These are phyloP conservation scores for Scaptomyza polygonia DNA, from an alignment of 2,888 invertebrate genomes.

Conservation along the genomic window DNA sequence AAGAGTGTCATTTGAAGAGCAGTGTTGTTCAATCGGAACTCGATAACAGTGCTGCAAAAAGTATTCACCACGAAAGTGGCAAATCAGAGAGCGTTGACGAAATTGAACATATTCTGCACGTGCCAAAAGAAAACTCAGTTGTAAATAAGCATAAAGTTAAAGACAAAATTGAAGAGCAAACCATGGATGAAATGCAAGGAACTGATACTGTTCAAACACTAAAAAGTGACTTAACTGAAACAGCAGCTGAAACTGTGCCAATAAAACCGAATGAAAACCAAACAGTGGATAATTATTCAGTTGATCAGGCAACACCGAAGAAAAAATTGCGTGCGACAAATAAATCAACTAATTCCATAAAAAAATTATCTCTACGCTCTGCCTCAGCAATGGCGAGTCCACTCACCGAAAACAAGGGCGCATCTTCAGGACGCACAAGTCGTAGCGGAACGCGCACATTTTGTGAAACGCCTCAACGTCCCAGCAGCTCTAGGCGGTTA, in stretches of 20 bases:
- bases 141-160: not conserved
- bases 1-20: not conserved
- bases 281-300: not conserved
- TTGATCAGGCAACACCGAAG: not conserved
- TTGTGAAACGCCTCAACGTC: constrained; percentile 1
- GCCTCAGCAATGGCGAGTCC: constrained; percentile 1
- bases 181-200: not conserved
- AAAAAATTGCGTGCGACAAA: not conserved
- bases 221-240: not conserved
- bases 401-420: not conserved
- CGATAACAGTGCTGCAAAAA: not conserved
- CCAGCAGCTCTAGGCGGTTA: constrained; percentile 28
- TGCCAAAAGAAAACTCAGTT: not conserved
- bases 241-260: not conserved
- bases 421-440: constrained; percentile 14
- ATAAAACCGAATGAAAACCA: not conserved
- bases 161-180: not conserved
- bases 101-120: not conserved
- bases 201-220: not conserved
- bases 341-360: not conserved
- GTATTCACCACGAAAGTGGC: not conserved
- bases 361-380: not conserved
- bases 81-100: not conserved
- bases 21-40: not conserved
- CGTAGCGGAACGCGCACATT: constrained; percentile 17